Base-by-base conservation (phyloP, 1,140 invertebrate species). In the Centruroides sculpturatus region DNA sequence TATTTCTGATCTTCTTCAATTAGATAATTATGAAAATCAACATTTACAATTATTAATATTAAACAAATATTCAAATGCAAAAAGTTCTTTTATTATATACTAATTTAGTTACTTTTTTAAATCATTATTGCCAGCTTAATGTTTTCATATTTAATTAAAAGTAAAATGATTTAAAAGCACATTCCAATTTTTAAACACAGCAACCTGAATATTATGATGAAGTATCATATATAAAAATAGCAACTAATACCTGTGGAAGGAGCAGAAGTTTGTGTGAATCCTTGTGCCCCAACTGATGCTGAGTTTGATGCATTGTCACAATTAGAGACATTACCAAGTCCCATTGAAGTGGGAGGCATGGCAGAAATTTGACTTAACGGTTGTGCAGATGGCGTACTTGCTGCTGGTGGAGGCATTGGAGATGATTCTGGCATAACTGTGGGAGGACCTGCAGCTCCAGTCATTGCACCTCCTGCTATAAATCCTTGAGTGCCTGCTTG, bases 401-500 rank as follows among this genome's bases (percentile, higher is more conserved):
- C 60, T 41, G 41, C 3, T 63, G 59, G 57, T 58, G 63, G 62
- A 51, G 57, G 68, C 51, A 72, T 71, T 4, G 71, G 71, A 13
- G 71, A 68, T 41, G 41, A 41, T 12, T 70, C 71, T 35, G 69
- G 68, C 41, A 41, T 41, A 11, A 56, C 57, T 71, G 62, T 61
- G 73, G 79, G 82, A 35, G 80, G 76, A 7, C 74, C 76, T 73
- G 76, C 77, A 48, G 72, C 67, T 59, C 72, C 57, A 51, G 67
- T 46, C 41, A 41, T 41, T 62, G 65, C 48, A 57, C 60, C 35
- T 47, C 64, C 57, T 62, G 58, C 63, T 74, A 41, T 79, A 76
- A 34, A 78, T 79, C 71, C 80, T 80, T 69, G 80, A 59, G 64
- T 55, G 8, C 41, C 41, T 41, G 41, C 41, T 8, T 41, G 41